Evolutionary conservation across 1,140 invertebrate species (phyloP), one percentile per base, ranked within the genome.

Genomic region (Tetramorium alpestre): DNA sequence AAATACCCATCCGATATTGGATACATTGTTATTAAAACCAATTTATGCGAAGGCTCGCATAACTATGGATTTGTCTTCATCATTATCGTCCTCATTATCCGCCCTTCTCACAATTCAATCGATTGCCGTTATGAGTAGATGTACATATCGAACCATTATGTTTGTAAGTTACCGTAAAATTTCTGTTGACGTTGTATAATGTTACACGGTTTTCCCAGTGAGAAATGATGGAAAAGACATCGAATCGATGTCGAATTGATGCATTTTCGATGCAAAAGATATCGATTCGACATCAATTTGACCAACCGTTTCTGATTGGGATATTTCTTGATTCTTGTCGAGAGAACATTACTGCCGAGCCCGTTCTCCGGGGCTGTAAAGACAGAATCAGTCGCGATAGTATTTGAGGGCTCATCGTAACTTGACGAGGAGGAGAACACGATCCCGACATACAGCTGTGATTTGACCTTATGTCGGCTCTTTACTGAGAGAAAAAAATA

Each of bases 11-110:
- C 28, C 18, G 18, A 78, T 18, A 51, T 49, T 65, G 33, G 44
- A 70, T 81, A 67, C 22, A 25, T 80, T 22, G 13, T n/a, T 67
- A 54, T 70, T 56, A 41, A 81, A 16, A 13, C 6, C 47, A 67
- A 69, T 56, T 56, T 69, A 56, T 54, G n/a, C 5, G 22, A 25
- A 8, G 33, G 16, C 47, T 81, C 77, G 28, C 33, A 18, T 51
- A 51, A 49, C 2, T 13, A 25, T 51, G n/a, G 44, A 38, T 22
- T 60, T 65, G 3, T 56, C 22, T 3, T 2, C 62, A 65, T 49
- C 41, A 78, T 78, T 78, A 78, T 49, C 44, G 22, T n/a, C 64
- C 25, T 81, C 33, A 25, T 70, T 81, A 81, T 81, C 44, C 22
- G 22, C 41, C 22, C 33, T 22, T 56, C 13, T 81, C 25, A 38